A percentile compares a stretch with the other conserved stretches of the same genome.
Evolutionary conservation across 2,797 vertebrate species (phyloP).

Genomic region (Peromyscus aztecus): DNA sequence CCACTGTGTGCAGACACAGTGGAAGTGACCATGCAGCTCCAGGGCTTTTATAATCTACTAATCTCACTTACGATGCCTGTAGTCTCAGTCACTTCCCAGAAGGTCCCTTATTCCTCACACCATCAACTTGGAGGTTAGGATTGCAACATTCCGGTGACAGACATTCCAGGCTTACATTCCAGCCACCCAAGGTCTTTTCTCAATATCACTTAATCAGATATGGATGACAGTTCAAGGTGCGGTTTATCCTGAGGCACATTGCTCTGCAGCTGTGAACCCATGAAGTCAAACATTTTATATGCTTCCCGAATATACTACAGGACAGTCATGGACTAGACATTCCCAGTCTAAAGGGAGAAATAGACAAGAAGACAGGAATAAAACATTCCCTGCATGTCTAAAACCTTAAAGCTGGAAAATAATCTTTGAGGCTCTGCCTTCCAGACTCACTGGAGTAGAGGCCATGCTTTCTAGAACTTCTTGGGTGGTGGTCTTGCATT

Average conservation of each 20-base stretch:
- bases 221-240: not conserved
- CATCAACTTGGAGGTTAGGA: not conserved
- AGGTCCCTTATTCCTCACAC: not conserved
- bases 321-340: not conserved
- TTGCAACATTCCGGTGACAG: not conserved
- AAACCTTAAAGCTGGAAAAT: not conserved
- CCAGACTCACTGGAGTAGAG: not conserved
- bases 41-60: not conserved
- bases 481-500: not conserved
- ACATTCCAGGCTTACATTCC: not conserved
- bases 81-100: no score
- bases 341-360: not conserved
- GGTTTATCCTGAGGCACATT: not conserved
- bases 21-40: not conserved
- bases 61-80: not conserved
- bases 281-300: not conserved
- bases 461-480: not conserved
- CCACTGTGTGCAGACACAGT: not conserved
- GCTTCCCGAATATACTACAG: not conserved
- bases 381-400: not conserved
- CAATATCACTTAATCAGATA: not conserved
- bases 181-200: not conserved
- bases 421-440: not conserved
- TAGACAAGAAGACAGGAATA: not conserved
- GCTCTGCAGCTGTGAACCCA: not conserved